Percentiles rank a stretch among this genome's conserved stretches.
phyloP scores from a whole-genome alignment of 2,797 vertebrate genomes.

The Hoplostethus mediterraneus region DNA sequence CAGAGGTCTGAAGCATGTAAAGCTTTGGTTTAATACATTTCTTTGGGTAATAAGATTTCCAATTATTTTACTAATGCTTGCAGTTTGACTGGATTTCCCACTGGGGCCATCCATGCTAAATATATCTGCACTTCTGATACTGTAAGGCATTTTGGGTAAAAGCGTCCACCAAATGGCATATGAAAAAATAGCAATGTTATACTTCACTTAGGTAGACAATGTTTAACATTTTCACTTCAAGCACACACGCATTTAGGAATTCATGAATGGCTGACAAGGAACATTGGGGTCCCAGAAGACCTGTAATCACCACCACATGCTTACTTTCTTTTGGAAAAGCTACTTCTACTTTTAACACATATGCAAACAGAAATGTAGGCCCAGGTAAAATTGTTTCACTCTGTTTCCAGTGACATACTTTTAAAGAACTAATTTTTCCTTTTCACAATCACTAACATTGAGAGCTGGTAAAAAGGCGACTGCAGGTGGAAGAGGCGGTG shows the following conservation, averaged over 20 bases:
- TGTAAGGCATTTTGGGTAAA: background rate
- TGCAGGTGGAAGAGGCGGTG: too few relatives aligned
- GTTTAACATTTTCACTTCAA: slow-evolving; percentile 1
- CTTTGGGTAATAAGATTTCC: slow-evolving; percentile 16
- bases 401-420: too few relatives aligned
- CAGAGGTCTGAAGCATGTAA: background rate
- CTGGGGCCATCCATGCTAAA: background rate
- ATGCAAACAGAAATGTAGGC: slow-evolving; percentile 8
- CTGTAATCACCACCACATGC: slow-evolving; percentile 7
- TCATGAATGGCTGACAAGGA: background rate
- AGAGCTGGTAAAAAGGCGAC: background rate
- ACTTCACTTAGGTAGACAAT: background rate
- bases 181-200: background rate
- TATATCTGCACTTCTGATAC: background rate
- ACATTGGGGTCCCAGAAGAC: background rate
- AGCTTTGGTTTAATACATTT: slow-evolving; percentile 28
- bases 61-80: background rate
- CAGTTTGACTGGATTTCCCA: background rate
- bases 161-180: background rate
- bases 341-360: background rate
- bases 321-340: background rate
- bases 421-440: background rate
- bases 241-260: background rate
- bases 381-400: background rate
- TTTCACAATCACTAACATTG: background rate